phyloP scores from a whole-genome alignment of 2,113 vertebrate species.

The Amblyornis subalaris region DNA sequence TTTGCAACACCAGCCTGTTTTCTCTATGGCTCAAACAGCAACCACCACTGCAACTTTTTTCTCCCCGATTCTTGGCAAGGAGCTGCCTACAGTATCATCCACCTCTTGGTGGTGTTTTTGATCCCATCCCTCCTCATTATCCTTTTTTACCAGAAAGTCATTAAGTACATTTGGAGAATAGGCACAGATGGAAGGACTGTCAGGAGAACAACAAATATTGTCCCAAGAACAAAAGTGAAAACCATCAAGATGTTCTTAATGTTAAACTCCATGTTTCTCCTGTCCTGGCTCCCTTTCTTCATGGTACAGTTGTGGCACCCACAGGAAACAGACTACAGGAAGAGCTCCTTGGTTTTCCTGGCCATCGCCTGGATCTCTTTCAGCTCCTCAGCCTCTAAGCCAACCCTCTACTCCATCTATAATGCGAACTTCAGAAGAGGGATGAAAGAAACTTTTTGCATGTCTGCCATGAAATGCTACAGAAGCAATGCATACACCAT shows the following conservation, averaged over 20 bases:
- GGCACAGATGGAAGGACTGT: conserved; percentile 82
- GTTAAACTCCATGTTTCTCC: conserved; percentile 83
- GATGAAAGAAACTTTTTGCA: conserved; percentile 94
- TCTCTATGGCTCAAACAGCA: conserved; percentile 73
- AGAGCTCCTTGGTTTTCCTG: conserved; percentile 79
- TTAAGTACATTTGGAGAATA: conserved; percentile 93
- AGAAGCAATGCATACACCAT: conserved; percentile 95
- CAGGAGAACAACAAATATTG: conserved; percentile 88
- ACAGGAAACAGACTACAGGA: conserved; percentile 64
- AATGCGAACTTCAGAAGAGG: conserved; percentile 92
- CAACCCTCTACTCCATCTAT: conserved; percentile 86
- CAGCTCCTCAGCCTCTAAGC: conserved; percentile 89
- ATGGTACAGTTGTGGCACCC: conserved; percentile 89
- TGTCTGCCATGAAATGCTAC: conserved; percentile 96
- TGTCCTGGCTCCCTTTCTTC: conserved; percentile 90
- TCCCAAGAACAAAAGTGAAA: conserved; percentile 94
- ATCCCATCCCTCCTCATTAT: conserved; percentile 78
- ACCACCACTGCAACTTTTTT: conserved; percentile 83
- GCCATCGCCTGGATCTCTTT: conserved; percentile 83
- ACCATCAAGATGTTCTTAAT: conserved; percentile 95
- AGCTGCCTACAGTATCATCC: conserved; percentile 69
- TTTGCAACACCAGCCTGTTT: conserved; percentile 81
- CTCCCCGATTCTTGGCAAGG: conserved; percentile 80
- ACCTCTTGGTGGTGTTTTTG: conserved; percentile 80
- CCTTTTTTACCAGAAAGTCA: conserved; percentile 87